A percentile compares a stretch with the other conserved stretches of the same genome.
Conservation (phyloP, 2,888 invertebrate species). For the Tryphoninae sp. region DNA sequence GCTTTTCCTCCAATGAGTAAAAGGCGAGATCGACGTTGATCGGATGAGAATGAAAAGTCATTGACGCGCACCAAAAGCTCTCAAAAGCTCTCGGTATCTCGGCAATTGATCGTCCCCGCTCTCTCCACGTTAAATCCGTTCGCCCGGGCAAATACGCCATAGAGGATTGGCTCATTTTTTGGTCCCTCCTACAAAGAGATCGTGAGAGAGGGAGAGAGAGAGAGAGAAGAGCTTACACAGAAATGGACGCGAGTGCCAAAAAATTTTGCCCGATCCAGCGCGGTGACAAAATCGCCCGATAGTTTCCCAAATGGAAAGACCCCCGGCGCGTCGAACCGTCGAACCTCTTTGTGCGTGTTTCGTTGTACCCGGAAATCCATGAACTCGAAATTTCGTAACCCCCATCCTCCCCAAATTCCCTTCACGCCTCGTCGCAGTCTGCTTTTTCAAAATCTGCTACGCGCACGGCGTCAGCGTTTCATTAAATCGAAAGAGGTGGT, state of each 20-base stretch:
- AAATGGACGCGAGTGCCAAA: constrained; percentile 3
- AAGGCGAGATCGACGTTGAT: constrained; percentile 6
- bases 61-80: constrained; percentile 23
- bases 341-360: constrained; percentile 20
- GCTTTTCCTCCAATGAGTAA: background rate
- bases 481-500: constrained; percentile 32
- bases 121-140: constrained; percentile 31
- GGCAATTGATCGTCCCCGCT: constrained; percentile 29
- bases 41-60: background rate
- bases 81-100: constrained; percentile 14
- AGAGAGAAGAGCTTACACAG: background rate
- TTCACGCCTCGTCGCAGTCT: background rate
- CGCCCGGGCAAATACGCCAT: constrained; percentile 15
- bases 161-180: constrained; percentile 16
- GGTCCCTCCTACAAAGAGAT: background rate
- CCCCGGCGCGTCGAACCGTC: background rate
- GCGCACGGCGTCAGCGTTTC: constrained; percentile 29
- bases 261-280: background rate
- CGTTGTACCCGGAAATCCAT: constrained; percentile 47
- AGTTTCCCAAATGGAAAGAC: constrained; percentile 34
- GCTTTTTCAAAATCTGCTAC: constrained; percentile 15
- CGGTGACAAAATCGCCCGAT: constrained; percentile 18
- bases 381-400: constrained; percentile 26
- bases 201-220: background rate
- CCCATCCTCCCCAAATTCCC: background rate